These are phyloP conservation scores for Taenaris catops DNA, from an alignment of 2,888 invertebrate genomes.

Conservation along the genomic window DNA sequence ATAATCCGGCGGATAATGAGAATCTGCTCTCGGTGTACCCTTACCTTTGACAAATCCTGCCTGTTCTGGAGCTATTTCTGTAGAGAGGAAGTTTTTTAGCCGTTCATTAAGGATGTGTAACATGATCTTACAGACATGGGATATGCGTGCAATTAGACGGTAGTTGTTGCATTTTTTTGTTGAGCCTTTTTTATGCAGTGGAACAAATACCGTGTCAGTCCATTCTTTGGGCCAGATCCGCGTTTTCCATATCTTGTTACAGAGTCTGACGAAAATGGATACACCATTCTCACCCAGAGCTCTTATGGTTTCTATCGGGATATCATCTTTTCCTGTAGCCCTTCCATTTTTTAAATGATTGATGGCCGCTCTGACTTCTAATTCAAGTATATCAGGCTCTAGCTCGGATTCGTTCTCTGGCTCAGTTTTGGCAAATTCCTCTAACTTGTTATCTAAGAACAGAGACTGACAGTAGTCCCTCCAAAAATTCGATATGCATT, in stretches of 20 bases:
- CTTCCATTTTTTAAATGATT: not conserved
- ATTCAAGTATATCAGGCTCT: not conserved
- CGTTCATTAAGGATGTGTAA: too few relatives aligned
- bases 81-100: too few relatives aligned
- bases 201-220: conserved; percentile 16
- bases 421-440: not conserved
- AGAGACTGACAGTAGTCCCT: not conserved
- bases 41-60: too few relatives aligned
- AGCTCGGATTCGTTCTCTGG: not conserved
- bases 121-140: too few relatives aligned
- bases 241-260: conserved; percentile 21
- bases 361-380: not conserved
- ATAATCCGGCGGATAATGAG: too few relatives aligned
- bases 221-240: conserved; percentile 23
- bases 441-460: not conserved
- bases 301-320: conserved; percentile 18
- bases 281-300: conserved; percentile 16
- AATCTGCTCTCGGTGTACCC: too few relatives aligned
- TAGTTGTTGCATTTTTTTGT: conserved; percentile 1
- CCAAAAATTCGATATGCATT: not conserved
- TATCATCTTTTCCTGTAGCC: not conserved
- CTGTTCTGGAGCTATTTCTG: too few relatives aligned
- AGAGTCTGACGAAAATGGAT: conserved; percentile 12
- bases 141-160: conserved; percentile 5
- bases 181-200: not conserved